Percentiles rank a stretch among this genome's conserved stretches.
Evolutionary conservation across 1,140 invertebrate species (phyloP).

Genomic region (Trachelipus rathkii): DNA sequence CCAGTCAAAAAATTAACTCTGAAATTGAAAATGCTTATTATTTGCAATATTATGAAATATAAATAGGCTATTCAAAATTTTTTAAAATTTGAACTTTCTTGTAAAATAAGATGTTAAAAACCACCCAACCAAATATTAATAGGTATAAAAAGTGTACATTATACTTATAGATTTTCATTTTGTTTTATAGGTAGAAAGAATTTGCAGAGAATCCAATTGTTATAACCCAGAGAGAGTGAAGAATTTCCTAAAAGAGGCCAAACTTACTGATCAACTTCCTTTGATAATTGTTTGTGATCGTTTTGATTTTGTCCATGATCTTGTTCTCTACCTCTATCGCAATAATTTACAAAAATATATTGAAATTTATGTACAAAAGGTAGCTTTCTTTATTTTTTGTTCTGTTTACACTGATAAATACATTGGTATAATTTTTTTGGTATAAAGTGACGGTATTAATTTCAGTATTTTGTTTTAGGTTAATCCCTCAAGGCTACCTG

Average conservation of each 20-base stretch:
- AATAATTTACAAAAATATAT: slow-evolving; percentile 99
- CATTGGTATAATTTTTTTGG: not conserved
- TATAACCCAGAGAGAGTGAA: slow-evolving; percentile 98
- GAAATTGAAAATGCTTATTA: too few species aligned
- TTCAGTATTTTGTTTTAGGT: slow-evolving; percentile 59
- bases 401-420: too few species aligned
- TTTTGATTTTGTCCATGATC: slow-evolving; percentile 98
- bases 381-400: slow-evolving; percentile 49
- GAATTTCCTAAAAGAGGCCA: slow-evolving; percentile 98
- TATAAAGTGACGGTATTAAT: not conserved
- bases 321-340: slow-evolving; percentile 95
- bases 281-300: slow-evolving; percentile 99
- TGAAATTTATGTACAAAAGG: slow-evolving; percentile 99
- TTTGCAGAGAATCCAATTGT: slow-evolving; percentile 97
- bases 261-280: slow-evolving; percentile 93
- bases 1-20: too few species aligned
- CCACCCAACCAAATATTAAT: too few species aligned
- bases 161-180: too few species aligned
- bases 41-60: too few species aligned
- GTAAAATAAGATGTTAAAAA: too few species aligned
- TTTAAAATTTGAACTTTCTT: too few species aligned
- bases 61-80: too few species aligned
- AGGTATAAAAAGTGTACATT: too few species aligned
- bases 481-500: slow-evolving; percentile 93
- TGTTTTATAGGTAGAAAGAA: slow-evolving; percentile 69